Evolutionary conservation across 2,888 invertebrate species (phyloP), one percentile per base, ranked within the genome.

Genomic region (Glyphotaelius pellucidus): DNA sequence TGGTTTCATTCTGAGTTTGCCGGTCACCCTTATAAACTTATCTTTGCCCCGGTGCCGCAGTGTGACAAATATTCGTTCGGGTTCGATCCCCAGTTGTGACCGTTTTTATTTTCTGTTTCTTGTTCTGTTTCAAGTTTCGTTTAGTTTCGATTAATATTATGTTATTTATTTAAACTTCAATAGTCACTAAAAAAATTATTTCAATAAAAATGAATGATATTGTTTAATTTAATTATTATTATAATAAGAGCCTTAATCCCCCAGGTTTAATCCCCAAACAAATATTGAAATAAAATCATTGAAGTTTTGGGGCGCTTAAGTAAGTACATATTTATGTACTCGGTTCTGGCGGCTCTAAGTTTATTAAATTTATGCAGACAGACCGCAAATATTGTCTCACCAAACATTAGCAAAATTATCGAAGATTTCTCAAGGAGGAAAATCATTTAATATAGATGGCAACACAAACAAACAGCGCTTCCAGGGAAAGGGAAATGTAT

Each of bases 341-440:
- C 67, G 67, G 25, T 67, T 67, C 67, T n/a, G n/a, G 9, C 25
- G 81, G 30, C 38, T 31, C 47, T 81, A 88, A 88, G 90, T 92
- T 67, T 90, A 92, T 92, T 90, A 90, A 92, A 90, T 92, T 92
- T 90, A 89, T 89, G 90, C 90, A 67, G 89, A 90, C 90, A 90
- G 90, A 90, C 92, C 88, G 80, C 89, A 89, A 92, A 89, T 90
- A 90, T 92, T 92, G 90, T 90, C 80, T 90, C 42, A 81, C 38
- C 67, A 90, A 85, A 85, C 90, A 90, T 80, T 90, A 89, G 79
- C 88, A 38, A 89, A 89, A 89, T 89, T 67, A 89, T 89, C 79
- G 79, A 35, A 89, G 88, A 89, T 89, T 89, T n/a, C 79, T 79
- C 30, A 25, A n/a, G 79, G 32, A 89, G 31, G 87, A 87, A 89